Evolutionary conservation across 2,113 vertebrate genomes (phyloP).

Genomic region (Eleginops maclovinus): DNA sequence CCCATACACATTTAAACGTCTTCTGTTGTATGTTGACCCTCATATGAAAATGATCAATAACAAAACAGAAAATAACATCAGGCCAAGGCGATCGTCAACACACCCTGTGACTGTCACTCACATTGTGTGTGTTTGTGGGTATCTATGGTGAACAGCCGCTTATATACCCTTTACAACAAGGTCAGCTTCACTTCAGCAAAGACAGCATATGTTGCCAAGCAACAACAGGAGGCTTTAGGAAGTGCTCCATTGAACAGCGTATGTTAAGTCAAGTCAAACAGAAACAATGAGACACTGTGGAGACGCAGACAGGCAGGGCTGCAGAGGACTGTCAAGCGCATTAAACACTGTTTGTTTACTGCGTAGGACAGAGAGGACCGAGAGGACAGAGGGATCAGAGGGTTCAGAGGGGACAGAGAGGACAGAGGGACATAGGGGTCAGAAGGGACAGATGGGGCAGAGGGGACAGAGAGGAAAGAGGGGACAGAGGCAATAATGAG

Average conservation of each 20-base stretch:
- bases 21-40: background rate
- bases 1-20: conserved; percentile 11
- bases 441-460: too few relatives aligned
- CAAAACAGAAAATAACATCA: background rate
- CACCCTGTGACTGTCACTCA: background rate
- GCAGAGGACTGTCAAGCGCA: too few relatives aligned
- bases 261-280: conserved; percentile 64
- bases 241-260: conserved; percentile 79
- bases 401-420: too few relatives aligned
- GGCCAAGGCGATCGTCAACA: conserved; percentile 5
- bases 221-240: conserved; percentile 79
- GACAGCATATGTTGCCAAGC: conserved; percentile 87
- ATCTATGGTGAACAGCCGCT: conserved; percentile 57
- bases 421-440: too few relatives aligned
- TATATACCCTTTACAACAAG: conserved; percentile 59
- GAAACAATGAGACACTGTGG: conserved; percentile 28
- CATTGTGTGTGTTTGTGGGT: background rate
- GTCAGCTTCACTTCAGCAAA: conserved; percentile 82
- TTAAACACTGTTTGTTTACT: background rate
- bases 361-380: background rate
- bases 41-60: conserved; percentile 5
- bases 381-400: too few relatives aligned
- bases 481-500: background rate
- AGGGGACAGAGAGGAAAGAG: too few relatives aligned
- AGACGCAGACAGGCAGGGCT: background rate